A percentile compares a stretch with the other conserved stretches of the same genome.
Conservation (phyloP, 2,797 vertebrate species). For the Pelochelys cantorii region DNA sequence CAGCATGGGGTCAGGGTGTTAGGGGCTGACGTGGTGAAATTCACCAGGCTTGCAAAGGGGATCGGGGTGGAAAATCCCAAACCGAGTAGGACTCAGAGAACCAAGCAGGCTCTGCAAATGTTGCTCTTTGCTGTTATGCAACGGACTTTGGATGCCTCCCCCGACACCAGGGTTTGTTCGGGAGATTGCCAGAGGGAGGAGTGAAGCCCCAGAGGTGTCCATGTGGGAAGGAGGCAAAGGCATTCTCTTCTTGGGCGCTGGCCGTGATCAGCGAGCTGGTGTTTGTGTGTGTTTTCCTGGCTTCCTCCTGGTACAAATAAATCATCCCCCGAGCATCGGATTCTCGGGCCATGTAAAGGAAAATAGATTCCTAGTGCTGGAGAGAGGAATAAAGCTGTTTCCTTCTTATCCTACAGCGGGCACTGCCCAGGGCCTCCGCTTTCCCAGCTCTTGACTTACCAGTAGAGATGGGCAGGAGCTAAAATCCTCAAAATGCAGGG, state of each 20-base stretch:
- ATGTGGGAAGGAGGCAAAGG: not conserved
- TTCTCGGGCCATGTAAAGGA: not conserved
- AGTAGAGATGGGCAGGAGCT: not conserved
- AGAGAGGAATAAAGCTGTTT: not conserved
- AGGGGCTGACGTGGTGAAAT: slow-evolving; percentile 22
- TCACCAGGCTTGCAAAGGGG: slow-evolving; percentile 33
- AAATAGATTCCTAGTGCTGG: slow-evolving; percentile 3
- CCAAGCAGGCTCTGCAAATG: slow-evolving; percentile 18
- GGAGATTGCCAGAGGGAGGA: not conserved
- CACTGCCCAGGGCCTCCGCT: not conserved
- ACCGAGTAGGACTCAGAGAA: slow-evolving; percentile 14
- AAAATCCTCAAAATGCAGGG: not conserved
- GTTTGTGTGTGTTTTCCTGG: not conserved
- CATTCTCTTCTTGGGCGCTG: not conserved
- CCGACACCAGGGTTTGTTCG: not conserved
- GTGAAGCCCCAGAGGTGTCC: not conserved
- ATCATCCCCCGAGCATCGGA: not conserved
- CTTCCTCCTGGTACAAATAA: not conserved
- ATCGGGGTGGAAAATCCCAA: not conserved
- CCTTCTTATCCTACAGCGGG: not conserved
- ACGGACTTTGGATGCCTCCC: not conserved
- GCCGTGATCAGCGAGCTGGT: not conserved
- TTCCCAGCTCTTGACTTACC: slow-evolving; percentile 14
- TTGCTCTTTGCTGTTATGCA: slow-evolving; percentile 44
- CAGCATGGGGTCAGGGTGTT: accelerated